Conservation (phyloP, 1,140 invertebrate species). For the Pinna nobilis region DNA sequence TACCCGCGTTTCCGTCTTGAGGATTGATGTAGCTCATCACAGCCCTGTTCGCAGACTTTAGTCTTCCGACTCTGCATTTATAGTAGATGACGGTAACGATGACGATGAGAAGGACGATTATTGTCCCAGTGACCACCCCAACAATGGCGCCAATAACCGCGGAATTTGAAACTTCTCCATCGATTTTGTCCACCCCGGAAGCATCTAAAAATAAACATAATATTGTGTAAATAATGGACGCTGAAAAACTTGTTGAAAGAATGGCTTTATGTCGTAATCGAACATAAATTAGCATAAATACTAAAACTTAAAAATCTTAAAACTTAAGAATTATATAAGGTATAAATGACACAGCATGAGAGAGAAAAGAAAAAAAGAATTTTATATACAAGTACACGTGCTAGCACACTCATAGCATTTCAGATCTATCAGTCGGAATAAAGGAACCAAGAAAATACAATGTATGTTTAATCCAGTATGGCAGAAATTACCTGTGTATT, state of each 20-base stretch:
- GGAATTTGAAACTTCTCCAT: neutral
- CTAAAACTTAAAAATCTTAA: neutral
- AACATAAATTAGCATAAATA: neutral
- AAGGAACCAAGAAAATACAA: too few relatives aligned
- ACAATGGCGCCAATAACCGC: neutral
- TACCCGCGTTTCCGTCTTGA: neutral
- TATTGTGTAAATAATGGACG: slow-evolving; percentile 17
- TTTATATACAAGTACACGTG: too few relatives aligned
- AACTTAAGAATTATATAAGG: neutral
- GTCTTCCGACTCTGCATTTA: slow-evolving; percentile 1
- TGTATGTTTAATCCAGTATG: too few relatives aligned
- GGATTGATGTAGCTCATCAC: slow-evolving; percentile 7
- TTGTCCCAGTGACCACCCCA: neutral
- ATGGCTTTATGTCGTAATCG: neutral
- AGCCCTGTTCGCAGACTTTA: slow-evolving; percentile 3
- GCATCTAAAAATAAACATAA: slow-evolving; percentile 51
- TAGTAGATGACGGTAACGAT: slow-evolving; percentile 20
- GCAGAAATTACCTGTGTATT: too few relatives aligned
- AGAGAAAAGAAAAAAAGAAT: too few relatives aligned
- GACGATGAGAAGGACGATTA: slow-evolving; percentile 4
- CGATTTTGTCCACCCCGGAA: neutral
- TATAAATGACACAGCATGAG: too few relatives aligned
- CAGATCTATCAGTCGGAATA: too few relatives aligned
- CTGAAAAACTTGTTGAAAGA: neutral
- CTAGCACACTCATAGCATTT: too few relatives aligned